Conservation (phyloP, 2,113 vertebrate genomes). For the Sinosuthora webbiana region DNA sequence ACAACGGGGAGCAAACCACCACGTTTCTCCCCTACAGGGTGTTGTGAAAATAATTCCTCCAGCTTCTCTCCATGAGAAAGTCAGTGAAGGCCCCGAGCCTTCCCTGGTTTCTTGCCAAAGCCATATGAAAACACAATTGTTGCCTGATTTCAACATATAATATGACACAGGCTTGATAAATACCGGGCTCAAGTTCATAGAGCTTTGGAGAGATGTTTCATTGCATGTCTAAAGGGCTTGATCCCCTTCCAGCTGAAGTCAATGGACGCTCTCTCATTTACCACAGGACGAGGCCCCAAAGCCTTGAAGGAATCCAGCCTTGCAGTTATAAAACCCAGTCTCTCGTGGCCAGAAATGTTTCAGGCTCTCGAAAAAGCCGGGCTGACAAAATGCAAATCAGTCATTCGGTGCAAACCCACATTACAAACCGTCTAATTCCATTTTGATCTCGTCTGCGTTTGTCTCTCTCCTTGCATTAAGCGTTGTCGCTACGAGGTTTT, state of each 20-base stretch:
- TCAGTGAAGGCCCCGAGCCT: background rate
- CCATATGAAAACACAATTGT: slow-evolving; percentile 47
- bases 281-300: background rate
- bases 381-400: background rate
- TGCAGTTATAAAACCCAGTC: background rate
- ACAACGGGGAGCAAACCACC: background rate
- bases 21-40: background rate
- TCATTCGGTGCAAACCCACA: background rate
- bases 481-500: background rate
- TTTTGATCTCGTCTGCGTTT: background rate
- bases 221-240: slow-evolving; percentile 40
- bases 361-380: background rate
- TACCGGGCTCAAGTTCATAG: slow-evolving; percentile 50
- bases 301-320: slow-evolving; percentile 20
- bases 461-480: background rate
- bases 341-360: background rate
- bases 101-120: slow-evolving; percentile 30
- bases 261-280: slow-evolving; percentile 18
- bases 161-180: slow-evolving; percentile 35
- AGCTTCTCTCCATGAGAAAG: slow-evolving; percentile 35
- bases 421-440: background rate
- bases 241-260: slow-evolving; percentile 39
- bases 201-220: background rate
- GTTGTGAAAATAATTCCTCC: slow-evolving; percentile 29
- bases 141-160: slow-evolving; percentile 53